Percentiles rank a stretch among this genome's conserved stretches.
Evolutionary conservation across 2,797 vertebrate genomes (phyloP).

Genomic region (Setipinna tenuifilis): DNA sequence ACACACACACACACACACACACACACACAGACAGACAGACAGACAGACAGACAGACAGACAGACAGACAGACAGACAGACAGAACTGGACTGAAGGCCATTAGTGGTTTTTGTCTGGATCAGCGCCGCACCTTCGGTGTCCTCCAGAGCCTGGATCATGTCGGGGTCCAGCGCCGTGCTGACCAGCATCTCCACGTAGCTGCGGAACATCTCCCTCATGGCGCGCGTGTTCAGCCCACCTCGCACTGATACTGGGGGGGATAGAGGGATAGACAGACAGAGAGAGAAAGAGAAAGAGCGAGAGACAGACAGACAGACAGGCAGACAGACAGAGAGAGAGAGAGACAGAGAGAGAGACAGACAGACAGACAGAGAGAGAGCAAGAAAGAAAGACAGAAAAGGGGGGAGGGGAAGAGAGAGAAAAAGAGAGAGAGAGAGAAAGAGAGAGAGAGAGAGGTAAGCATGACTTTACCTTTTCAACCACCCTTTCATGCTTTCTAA

Average conservation of each 20-base stretch:
- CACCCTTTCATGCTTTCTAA: background rate
- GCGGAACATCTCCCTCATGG: constrained; percentile 94
- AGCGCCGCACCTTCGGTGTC: constrained; percentile 85
- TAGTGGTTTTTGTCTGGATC: background rate
- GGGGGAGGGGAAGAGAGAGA: background rate
- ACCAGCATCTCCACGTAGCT: constrained; percentile 95
- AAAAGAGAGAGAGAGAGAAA: background rate
- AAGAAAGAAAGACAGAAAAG: background rate
- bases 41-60: too few species aligned
- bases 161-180: constrained; percentile 90
- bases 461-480: background rate
- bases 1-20: too few species aligned
- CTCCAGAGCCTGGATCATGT: constrained; percentile 95
- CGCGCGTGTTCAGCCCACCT: constrained; percentile 84
- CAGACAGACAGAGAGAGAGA: background rate
- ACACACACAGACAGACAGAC: too few species aligned
- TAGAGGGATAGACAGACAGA: too few species aligned
- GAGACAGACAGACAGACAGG: background rate
- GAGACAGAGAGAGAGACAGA: background rate
- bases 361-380: too few species aligned
- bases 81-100: too few species aligned
- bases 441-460: background rate
- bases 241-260: constrained; percentile 71
- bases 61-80: too few species aligned
- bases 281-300: background rate